Evolutionary conservation across 2,888 invertebrate genomes (phyloP).

Genomic region (Drosophila demipolita): DNA sequence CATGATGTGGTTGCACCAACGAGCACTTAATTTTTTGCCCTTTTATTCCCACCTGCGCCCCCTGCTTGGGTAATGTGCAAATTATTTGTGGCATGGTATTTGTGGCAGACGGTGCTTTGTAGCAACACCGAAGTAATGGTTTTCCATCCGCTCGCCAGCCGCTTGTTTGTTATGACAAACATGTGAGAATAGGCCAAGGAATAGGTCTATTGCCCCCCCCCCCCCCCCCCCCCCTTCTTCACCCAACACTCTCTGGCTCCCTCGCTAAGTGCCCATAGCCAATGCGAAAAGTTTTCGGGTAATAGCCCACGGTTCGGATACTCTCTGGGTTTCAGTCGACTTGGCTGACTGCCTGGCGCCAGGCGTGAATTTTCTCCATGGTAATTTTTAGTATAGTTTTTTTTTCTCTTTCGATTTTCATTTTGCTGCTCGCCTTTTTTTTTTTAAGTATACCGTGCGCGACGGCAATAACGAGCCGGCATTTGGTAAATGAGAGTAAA

Average conservation of each 20-base stretch:
- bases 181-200: conserved; percentile 48
- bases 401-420: neutral
- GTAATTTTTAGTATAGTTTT: conserved; percentile 55
- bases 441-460: conserved; percentile 76
- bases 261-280: neutral
- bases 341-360: conserved; percentile 66
- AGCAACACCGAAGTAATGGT: conserved; percentile 18
- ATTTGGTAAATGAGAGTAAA: conserved; percentile 78
- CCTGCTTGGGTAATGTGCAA: conserved; percentile 52
- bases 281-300: conserved; percentile 29
- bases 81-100: conserved; percentile 70
- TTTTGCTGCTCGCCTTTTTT: conserved; percentile 53
- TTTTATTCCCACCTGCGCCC: conserved; percentile 64
- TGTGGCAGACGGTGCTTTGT: conserved; percentile 31
- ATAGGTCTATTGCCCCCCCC: conserved; percentile 1
- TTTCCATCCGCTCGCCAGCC: conserved; percentile 17
- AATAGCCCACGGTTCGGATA: conserved; percentile 39
- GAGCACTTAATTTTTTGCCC: conserved; percentile 53
- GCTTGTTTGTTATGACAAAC: conserved; percentile 58
- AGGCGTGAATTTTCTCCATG: conserved; percentile 73
- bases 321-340: neutral
- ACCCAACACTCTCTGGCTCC: neutral
- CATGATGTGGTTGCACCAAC: conserved; percentile 20
- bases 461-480: conserved; percentile 65
- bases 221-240: neutral